A percentile compares a stretch with the other conserved stretches of the same genome.
phyloP scores from a whole-genome alignment of 2,113 vertebrate genomes.

The Accipiter virgatus region DNA sequence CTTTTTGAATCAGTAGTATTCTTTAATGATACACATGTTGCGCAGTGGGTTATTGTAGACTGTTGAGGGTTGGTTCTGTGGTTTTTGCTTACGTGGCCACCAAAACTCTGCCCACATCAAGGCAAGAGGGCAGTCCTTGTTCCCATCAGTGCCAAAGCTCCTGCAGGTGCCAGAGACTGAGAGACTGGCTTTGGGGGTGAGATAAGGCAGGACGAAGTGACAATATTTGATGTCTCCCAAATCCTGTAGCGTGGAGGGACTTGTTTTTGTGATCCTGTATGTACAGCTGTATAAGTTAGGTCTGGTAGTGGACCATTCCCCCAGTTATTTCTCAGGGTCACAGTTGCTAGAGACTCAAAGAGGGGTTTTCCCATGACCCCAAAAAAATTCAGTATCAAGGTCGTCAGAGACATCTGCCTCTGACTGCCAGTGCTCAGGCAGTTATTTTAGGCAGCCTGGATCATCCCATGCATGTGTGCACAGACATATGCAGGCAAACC shows the following conservation, averaged over 20 bases:
- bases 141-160: background rate
- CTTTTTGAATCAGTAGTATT: background rate
- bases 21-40: background rate
- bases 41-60: background rate
- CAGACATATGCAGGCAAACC: background rate
- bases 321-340: background rate
- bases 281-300: background rate
- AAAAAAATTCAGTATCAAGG: background rate
- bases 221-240: background rate
- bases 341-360: background rate
- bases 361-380: background rate
- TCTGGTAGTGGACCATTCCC: background rate
- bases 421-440: background rate
- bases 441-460: slow-evolving; percentile 4
- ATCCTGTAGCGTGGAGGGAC: background rate
- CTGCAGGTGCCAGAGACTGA: background rate
- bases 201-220: background rate
- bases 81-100: background rate
- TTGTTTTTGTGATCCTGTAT: background rate
- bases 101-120: background rate
- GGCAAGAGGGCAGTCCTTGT: background rate
- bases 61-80: background rate
- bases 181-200: background rate
- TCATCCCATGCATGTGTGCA: background rate
- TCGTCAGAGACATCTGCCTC: background rate